These are phyloP conservation scores for Centroberyx gerrardi DNA, from an alignment of 2,797 vertebrate species.

Conservation along the genomic window DNA sequence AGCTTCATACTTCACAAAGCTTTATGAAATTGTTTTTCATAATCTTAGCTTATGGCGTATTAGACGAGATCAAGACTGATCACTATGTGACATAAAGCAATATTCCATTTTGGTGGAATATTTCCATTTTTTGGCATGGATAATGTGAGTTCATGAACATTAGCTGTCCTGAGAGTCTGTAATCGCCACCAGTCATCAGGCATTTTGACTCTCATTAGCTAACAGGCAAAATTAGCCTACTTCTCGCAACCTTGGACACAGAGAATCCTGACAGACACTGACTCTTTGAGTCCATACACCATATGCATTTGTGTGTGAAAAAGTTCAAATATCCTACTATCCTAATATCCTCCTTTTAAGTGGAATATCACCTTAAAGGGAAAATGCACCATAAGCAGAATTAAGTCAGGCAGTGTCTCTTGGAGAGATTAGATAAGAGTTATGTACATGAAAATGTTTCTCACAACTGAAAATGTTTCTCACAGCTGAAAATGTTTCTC, in stretches of 20 bases:
- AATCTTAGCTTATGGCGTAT: neutral
- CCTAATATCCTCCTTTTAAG: too few relatives aligned
- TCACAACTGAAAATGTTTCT: neutral
- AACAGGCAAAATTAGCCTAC: neutral
- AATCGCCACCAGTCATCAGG: neutral
- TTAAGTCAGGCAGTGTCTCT: neutral
- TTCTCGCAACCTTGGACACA: neutral
- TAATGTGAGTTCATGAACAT: slow-evolving; percentile 35
- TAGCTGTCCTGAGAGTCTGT: neutral
- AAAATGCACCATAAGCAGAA: neutral
- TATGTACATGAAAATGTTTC: neutral
- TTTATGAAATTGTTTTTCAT: neutral
- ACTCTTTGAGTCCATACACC: too few relatives aligned
- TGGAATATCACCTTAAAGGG: neutral
- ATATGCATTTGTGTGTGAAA: too few relatives aligned
- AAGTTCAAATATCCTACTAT: too few relatives aligned
- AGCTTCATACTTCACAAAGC: slow-evolving; percentile 23
- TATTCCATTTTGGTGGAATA: neutral
- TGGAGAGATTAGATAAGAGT: neutral
- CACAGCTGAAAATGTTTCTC: neutral
- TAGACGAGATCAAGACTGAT: neutral
- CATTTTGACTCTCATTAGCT: neutral
- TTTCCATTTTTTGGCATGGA: neutral
- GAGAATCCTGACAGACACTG: too few relatives aligned
- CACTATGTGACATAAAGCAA: neutral